Conservation (phyloP, 2,113 vertebrate genomes). For the human region DNA sequence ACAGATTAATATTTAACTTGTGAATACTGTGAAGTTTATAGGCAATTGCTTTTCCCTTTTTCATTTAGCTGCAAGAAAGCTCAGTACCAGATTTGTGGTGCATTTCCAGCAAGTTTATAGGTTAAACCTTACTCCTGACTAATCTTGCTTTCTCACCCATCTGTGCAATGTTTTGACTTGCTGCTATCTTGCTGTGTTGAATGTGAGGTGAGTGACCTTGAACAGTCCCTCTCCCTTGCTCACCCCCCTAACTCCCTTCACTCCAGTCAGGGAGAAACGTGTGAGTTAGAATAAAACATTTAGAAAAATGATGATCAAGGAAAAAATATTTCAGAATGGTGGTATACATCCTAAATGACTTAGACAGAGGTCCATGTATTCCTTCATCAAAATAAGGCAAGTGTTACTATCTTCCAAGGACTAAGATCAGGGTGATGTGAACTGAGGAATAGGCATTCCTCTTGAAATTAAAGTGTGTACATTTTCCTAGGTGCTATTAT, state of each 20-base stretch:
- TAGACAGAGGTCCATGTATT: background rate
- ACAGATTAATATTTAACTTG: constrained; percentile 66
- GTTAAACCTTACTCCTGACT: constrained; percentile 7
- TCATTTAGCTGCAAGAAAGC: constrained; percentile 38
- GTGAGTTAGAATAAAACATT: background rate
- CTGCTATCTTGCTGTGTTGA: constrained; percentile 3
- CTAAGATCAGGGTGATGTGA: background rate
- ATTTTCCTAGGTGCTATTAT: background rate
- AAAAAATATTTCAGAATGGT: background rate
- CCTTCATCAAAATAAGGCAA: background rate
- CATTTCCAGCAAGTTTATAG: constrained; percentile 44
- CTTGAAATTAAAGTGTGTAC: background rate
- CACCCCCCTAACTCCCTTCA: background rate
- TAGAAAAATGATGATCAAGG: background rate
- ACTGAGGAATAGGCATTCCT: background rate
- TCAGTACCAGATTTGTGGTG: constrained; percentile 26
- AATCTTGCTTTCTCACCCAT: constrained; percentile 40
- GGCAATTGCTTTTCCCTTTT: constrained; percentile 53
- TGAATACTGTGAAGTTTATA: constrained; percentile 27
- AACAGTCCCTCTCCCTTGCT: background rate
- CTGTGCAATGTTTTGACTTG: background rate
- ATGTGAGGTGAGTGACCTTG: constrained; percentile 15
- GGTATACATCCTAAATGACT: background rate
- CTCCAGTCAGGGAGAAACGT: background rate
- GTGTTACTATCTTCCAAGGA: background rate